Base-by-base conservation (phyloP, 2,113 vertebrate genomes). In the Danio rerio region DNA sequence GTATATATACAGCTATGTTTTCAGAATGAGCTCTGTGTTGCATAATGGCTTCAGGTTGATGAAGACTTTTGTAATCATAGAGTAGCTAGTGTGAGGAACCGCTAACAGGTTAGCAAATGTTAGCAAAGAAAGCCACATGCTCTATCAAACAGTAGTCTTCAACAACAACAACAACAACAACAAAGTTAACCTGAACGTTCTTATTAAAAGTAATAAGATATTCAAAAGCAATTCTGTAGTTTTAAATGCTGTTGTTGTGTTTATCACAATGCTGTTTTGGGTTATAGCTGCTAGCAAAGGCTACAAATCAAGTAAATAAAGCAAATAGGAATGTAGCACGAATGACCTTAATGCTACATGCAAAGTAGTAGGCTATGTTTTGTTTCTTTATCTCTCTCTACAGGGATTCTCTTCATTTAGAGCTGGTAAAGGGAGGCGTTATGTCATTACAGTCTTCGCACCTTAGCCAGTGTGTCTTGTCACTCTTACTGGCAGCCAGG, bases 391-490 rank as follows among this genome's bases (percentile, higher is more conserved):
- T 62, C 58, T 50, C 20, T 49, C 43, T 61, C 58, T 58, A 16
- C 58, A 62, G 74, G 56, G 58, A 49, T 62, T 62, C 13, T 49
- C 42, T 47, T 45, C 18, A 5, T 61, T 77, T 8, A 62, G 53
- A 69, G 16, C 16, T 47, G 45, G 16, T 2, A 10, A 16, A 77
- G 5, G 45, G 56, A 77, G 45, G 74, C 42, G 21, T 77, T 43
- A 10, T 21, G 56, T 77, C 74, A 77, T 62, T 62, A 77, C 11
- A 13, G 74, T 6, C n/a, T 77, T 77, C 74, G 20, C 74, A 63
- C 74, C 58, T 77, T 18, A 16, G 13, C 58, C 49, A 77, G 20
- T 0, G 43, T 7, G 5, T 49, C 43, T 77, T 62, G 56, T 62
- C 74, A 31, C 58, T 77, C 74, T 62, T 31, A 16, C 9, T 16